Base-by-base conservation (phyloP, 1,140 invertebrate genomes). In the Bradysia coprophila region DNA sequence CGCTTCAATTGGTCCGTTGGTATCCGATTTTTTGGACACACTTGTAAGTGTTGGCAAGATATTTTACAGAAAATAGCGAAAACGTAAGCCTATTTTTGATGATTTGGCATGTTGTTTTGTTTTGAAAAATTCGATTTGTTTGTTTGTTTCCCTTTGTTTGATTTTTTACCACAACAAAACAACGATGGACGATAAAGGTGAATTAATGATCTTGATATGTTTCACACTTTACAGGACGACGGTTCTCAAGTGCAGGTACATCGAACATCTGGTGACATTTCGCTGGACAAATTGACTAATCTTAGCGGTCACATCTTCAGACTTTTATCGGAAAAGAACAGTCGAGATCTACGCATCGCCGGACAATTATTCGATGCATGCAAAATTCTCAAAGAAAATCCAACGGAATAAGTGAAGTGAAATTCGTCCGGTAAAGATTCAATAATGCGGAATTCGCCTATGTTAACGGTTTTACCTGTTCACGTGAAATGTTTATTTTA, bases 21-120 rank as follows among this genome's bases (percentile, higher is more conserved):
- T 86, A 1, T 69, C 75, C 10, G 68, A 68, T 43, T 87, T 81
- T 67, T 57, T 89, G 23, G 70, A 78, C 42, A 68, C 66, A 43
- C 56, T 83, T 62, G 80, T 83, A 67, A 67, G 68, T 65, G 48
- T 21, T 28, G 21, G n/a, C n/a, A 41, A 15, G 20, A 45, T 54
- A 20, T 53, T 48, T 38, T 41, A 49, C 36, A 40, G 6, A 8
- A 11, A 22, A 40, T 37, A 37, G 15, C 18, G 18, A 8, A 19
- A 10, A 10, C n/a, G 9, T 32, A 32, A 10, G 28, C 9, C 28
- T 10, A 9, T 32, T n/a, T n/a, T 32, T 10, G n/a, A n/a, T n/a
- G n/a, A n/a, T n/a, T 32, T 32, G 28, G n/a, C n/a, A n/a, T n/a
- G n/a, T 34, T 34, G 3, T 34, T 13, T 34, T 34, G 13, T 13